Conservation (phyloP, 2,888 invertebrate species). For the Melanargia galathea region DNA sequence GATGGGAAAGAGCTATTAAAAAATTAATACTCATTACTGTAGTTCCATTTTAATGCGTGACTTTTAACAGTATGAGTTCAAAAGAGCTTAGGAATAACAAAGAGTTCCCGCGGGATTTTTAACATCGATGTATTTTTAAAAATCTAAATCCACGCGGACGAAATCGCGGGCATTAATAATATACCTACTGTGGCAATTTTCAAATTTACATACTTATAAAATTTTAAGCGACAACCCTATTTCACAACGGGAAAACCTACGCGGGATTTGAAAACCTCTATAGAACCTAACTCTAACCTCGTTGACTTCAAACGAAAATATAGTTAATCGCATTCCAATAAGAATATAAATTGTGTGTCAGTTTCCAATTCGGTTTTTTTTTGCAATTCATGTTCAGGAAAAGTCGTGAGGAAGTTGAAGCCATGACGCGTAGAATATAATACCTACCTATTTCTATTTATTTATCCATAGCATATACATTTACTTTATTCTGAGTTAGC, state of each 20-base stretch:
- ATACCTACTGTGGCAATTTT: no score
- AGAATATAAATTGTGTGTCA: constrained; percentile 9
- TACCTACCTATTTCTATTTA: background rate
- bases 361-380: background rate
- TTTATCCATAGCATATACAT: background rate
- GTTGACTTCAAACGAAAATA: constrained; percentile 9
- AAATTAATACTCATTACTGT: no score
- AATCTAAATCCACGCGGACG: no score
- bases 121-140: no score
- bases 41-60: no score
- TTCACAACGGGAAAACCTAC: constrained; percentile 25
- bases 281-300: background rate
- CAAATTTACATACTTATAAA: no score
- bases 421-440: constrained; percentile 2
- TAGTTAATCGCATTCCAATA: background rate
- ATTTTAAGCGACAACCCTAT: constrained; percentile 8
- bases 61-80: no score
- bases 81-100: no score
- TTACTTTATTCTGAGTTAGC: background rate
- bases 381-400: constrained; percentile 31
- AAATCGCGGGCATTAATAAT: no score
- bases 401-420: constrained; percentile 36
- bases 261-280: constrained; percentile 13
- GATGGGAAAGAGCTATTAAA: no score
- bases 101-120: no score